Evolutionary conservation across 2,888 invertebrate species (phyloP).

Genomic region (Mesorhabditis sp.): DNA sequence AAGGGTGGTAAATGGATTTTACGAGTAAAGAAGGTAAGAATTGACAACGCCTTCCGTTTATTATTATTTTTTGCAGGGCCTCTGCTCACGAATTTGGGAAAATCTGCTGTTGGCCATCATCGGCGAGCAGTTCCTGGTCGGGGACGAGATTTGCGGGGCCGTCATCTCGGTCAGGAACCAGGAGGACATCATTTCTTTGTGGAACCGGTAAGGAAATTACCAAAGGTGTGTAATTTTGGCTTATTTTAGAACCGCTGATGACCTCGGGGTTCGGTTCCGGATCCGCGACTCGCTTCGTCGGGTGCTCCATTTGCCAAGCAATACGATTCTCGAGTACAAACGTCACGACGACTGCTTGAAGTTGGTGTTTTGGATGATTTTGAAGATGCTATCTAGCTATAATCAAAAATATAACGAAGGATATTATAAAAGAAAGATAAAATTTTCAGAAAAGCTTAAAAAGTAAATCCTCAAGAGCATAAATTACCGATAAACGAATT

Average conservation of each 20-base stretch:
- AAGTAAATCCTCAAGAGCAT: too few relatives aligned
- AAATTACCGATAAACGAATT: not conserved
- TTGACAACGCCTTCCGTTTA: not conserved
- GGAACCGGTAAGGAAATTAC: conserved; percentile 28
- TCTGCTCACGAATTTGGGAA: conserved; percentile 95
- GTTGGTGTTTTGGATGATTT: conserved; percentile 62
- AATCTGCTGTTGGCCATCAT: conserved; percentile 95
- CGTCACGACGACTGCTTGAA: conserved; percentile 71
- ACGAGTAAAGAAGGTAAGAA: conserved; percentile 70
- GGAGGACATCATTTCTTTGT: conserved; percentile 60
- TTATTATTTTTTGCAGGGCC: conserved; percentile 66
- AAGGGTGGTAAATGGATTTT: conserved; percentile 98
- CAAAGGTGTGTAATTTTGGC: not conserved
- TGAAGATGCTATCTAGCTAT: not conserved
- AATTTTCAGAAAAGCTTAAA: too few relatives aligned
- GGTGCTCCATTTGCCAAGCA: conserved; percentile 86
- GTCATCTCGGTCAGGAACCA: conserved; percentile 90
- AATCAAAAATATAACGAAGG: conserved; percentile 8
- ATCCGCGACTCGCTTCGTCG: conserved; percentile 91
- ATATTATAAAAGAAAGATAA: not conserved
- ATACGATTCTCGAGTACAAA: conserved; percentile 86
- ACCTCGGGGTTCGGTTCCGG: conserved; percentile 79
- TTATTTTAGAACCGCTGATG: conserved; percentile 76
- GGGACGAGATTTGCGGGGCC: conserved; percentile 91
- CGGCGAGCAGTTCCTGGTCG: conserved; percentile 66